Base-by-base conservation (phyloP, 92 coral and sea anemone genomes). In the Desmophyllum pertusum region DNA sequence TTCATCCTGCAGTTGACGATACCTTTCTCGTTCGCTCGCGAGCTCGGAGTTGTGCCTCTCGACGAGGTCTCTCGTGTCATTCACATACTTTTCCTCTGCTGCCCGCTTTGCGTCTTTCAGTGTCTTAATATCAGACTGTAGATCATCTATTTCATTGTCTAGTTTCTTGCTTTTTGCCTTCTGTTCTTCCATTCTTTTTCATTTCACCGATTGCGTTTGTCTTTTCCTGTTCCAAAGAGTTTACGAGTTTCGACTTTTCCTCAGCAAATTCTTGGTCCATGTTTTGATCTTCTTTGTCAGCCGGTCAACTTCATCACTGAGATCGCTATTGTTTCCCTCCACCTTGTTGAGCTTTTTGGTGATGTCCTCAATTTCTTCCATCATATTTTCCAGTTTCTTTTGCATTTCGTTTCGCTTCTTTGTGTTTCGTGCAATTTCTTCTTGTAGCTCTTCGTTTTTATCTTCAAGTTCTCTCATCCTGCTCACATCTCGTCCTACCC, bases 401-500 rank as follows among this genome's bases (percentile, higher is more conserved):
- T 84, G 93, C 72, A 87, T 57, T 65, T 91, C 89, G 21, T 42
- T 66, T 78, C 87, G 75, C 43, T 81, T 85, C 64, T 83, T 83
- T 5, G 70, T 38, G 80, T 78, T 80, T 84, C 93, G 87, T 64
- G 86, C 86, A n/a, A 92, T 83, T 67, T 88, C 92, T 46, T 84
- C 92, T 45, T 90, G 92, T 31, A 77, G 89, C 59, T 96, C 98
- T n/a, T 90, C 87, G 38, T 81, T 87, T 75, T 87, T 83, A 45
- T 90, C 87, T 55, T 90, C 94, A 27, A 92, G 85, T 37, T 92
- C 95, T 70, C 88, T 78, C 81, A 85, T 61, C 78, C 70, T 84
- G 70, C 57, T 83, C 43, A 84, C 85, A 85, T 94, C 94, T 48
- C 90, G 89, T 61, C 89, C 98, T 29, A 94, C 87, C n/a, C 86